A percentile compares a stretch with the other conserved stretches of the same genome.
Evolutionary conservation across 1,140 invertebrate species (phyloP).

Genomic region (Neuroterus valhalla): DNA sequence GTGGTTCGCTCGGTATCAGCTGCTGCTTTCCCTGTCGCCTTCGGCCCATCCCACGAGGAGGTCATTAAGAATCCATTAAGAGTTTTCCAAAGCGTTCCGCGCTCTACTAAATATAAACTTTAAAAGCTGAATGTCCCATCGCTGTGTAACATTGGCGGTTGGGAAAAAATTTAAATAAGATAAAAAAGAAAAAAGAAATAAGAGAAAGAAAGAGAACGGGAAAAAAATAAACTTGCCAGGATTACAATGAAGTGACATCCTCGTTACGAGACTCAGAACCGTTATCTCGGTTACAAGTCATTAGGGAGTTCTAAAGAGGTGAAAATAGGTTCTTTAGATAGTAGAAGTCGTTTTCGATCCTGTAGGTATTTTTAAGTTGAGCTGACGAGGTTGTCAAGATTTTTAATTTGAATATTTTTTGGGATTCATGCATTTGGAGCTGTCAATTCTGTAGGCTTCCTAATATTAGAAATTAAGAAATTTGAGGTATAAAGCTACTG

Average conservation of each 20-base stretch:
- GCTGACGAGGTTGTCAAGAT: constrained; percentile 4
- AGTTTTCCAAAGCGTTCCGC: constrained; percentile 1
- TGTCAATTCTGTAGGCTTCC: too few species aligned
- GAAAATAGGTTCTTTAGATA: constrained; percentile 19
- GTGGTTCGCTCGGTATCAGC: background rate
- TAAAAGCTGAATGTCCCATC: background rate
- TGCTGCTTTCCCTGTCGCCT: background rate
- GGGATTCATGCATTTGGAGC: too few species aligned
- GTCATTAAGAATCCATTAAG: constrained; percentile 30
- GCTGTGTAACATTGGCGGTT: background rate
- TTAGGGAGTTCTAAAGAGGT: constrained; percentile 14
- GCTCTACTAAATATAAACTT: constrained; percentile 22
- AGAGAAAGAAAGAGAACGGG: background rate
- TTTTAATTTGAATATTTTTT: too few species aligned
- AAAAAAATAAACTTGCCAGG: constrained; percentile 6
- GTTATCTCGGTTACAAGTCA: constrained; percentile 21
- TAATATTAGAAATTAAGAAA: too few species aligned
- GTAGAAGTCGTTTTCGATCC: constrained; percentile 9
- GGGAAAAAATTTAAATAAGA: background rate
- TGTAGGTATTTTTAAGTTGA: background rate
- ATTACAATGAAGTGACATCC: constrained; percentile 29
- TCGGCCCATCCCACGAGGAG: background rate
- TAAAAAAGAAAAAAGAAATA: background rate
- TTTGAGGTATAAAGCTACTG: too few species aligned
- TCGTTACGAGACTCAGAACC: constrained; percentile 4